Base-by-base conservation (phyloP, 2,113 vertebrate species). In the Rhea pennata region DNA sequence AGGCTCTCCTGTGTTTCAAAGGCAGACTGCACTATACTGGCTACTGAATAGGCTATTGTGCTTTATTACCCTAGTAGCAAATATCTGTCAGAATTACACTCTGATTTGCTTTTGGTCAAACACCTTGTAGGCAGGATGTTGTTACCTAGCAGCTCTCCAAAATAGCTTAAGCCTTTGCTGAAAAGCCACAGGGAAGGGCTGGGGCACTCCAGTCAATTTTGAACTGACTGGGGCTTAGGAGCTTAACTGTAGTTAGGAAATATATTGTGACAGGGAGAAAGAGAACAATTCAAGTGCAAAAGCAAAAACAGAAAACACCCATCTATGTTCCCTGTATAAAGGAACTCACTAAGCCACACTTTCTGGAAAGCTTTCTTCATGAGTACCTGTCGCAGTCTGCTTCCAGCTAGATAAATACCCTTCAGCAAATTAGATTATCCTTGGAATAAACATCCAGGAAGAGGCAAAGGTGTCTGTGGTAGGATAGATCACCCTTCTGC, bases 391-490 rank as follows among this genome's bases (percentile, higher is more conserved):
- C 71, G 44, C 26, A 64, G 50, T 72, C 78, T 64, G 48, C 56
- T 86, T 88, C 70, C 86, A 86, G n/a, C 56, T 69, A 75, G 76
- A 64, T 80, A 86, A 92, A 24, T 12, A n/a, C 12, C 53, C 88
- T 78, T 75, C 53, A 76, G 22, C n/a, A 87, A 88, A 96, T 87
- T 85, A 31, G 51, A 76, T 96, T 96, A 76, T 36, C 26, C 84
- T 76, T 46, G 87, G 89, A 59, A 36, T 50, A 93, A 93, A 80
- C 23, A 15, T 70, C 26, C 50, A 44, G 20, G 20, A 11, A 73
- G 56, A 21, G 40, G 65, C 23, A 50, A 29, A 23, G 61, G 26
- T 84, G 36, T 42, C 56, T 64, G 51, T 51, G 46, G 48, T 78
- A 78, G 73, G 56, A 36, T 44, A 73, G 79, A 54, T 61, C n/a